Base-by-base conservation (phyloP, 2,797 vertebrate species). In the Ispidina picta region DNA sequence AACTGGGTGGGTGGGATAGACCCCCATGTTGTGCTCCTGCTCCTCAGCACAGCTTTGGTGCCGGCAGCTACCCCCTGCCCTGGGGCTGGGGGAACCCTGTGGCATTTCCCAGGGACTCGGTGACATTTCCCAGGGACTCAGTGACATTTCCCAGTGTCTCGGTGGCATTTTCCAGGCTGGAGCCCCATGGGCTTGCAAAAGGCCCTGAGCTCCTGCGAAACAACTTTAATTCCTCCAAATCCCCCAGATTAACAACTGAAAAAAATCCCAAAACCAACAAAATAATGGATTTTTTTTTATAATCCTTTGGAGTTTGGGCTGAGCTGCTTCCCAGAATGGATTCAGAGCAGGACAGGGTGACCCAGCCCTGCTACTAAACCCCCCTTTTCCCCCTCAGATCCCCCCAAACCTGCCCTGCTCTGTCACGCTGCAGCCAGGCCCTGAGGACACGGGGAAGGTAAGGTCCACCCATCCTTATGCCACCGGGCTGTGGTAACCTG, bases 391-490 rank as follows among this genome's bases (percentile, higher is more conserved):
- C 21, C 72, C 92, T 51, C 97, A 99, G 99, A 99, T 99, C 79
- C 98, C 99, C 37, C 98, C 98, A n/a, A 99, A 99, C 94, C 97
- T 99, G 65, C 99, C 99, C 0, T 99, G 99, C 92, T 99, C 99
- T 0, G 98, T 99, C 93, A 99, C 99, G 0, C 95, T 99, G 94
- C 99, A 99, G 96, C 99, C 99, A 0, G 99, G 99, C 35, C 99
- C 98, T 0, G 99, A 99, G 94, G 99, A 99, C 97, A 99, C 99
- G 0, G 99, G 99, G 71, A 99, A 99, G 98, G 99, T 99, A 93
- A 79, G 90, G 39, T 17, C 14, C 19, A 6, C 29, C 18, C 5
- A 1, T 29, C 70, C 31, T 4, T 10, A 11, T 23, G 52, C 7
- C 60, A 41, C 28, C 1, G 2, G 21, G 23, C 19, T 15, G 12